Conservation (phyloP, 2,113 vertebrate species). For the Entelurus aequoreus region DNA sequence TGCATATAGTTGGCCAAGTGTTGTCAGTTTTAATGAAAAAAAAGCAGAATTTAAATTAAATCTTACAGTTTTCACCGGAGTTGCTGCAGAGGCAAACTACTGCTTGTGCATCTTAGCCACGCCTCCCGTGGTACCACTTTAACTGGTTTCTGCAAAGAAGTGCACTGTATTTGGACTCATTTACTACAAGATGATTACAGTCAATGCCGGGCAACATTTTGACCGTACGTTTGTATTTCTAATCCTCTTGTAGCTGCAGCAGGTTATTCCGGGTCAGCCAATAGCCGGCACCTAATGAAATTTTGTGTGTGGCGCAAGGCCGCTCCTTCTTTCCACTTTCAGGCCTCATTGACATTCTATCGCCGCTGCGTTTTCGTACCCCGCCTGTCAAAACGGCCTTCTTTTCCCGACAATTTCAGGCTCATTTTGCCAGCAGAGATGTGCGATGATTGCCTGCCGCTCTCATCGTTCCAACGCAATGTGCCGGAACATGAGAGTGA, state of each 20-base stretch:
- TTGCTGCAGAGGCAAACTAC: too few relatives aligned
- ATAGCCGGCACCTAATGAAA: slow-evolving; percentile 70
- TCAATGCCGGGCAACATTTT: too few relatives aligned
- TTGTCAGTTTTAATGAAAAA: too few relatives aligned
- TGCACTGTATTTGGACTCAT: too few relatives aligned
- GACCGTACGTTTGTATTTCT: slow-evolving; percentile 12
- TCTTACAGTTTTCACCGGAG: too few relatives aligned
- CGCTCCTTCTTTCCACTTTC: slow-evolving; percentile 67
- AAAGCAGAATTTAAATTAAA: too few relatives aligned
- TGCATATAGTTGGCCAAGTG: too few relatives aligned
- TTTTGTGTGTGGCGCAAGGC: slow-evolving; percentile 71
- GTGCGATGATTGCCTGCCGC: slow-evolving; percentile 63
- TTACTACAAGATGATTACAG: too few relatives aligned
- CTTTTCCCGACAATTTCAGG: slow-evolving; percentile 66
- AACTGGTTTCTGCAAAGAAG: too few relatives aligned
- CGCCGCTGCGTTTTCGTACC: slow-evolving; percentile 69
- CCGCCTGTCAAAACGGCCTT: slow-evolving; percentile 70
- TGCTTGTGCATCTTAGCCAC: too few relatives aligned
- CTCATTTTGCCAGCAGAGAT: slow-evolving; percentile 68
- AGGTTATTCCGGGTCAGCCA: slow-evolving; percentile 57
- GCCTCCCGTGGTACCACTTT: too few relatives aligned
- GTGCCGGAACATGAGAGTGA: slow-evolving; percentile 62
- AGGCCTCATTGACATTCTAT: slow-evolving; percentile 76
- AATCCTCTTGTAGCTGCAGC: slow-evolving; percentile 54
- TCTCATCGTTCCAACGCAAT: slow-evolving; percentile 60